Conservation (phyloP, 2,888 invertebrate species). For the Scaptomyza flava region DNA sequence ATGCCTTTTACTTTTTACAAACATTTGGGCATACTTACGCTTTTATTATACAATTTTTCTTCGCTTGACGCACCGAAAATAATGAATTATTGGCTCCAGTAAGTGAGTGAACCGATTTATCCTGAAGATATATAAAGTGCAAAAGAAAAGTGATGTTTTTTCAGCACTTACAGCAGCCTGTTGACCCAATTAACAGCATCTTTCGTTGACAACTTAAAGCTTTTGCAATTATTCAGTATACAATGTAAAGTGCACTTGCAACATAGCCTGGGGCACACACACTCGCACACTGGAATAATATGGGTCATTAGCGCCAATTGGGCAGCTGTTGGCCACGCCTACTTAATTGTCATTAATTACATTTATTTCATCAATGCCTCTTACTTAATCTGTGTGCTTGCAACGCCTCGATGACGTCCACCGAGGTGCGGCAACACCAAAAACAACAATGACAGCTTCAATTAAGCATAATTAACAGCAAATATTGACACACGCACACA, state of each 20-base stretch:
- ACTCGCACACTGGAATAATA: conserved; percentile 34
- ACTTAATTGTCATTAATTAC: conserved; percentile 60
- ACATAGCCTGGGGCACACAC: conserved; percentile 1
- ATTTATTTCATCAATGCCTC: conserved; percentile 49
- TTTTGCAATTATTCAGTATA: conserved; percentile 51
- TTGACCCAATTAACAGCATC: conserved; percentile 38
- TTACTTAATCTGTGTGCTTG: conserved; percentile 53
- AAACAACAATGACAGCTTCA: conserved; percentile 14
- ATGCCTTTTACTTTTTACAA: neutral
- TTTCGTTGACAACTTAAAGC: conserved; percentile 51
- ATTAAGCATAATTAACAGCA: conserved; percentile 62
- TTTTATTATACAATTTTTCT: neutral
- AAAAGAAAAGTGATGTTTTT: neutral
- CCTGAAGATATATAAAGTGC: conserved; percentile 20
- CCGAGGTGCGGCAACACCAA: conserved; percentile 20
- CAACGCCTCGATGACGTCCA: conserved; percentile 16
- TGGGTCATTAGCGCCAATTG: conserved; percentile 69
- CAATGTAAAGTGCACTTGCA: conserved; percentile 44
- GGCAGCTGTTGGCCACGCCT: conserved; percentile 44
- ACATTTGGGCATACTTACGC: neutral
- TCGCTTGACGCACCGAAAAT: neutral
- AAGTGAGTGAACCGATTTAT: conserved; percentile 6
- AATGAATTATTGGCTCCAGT: conserved; percentile 12
- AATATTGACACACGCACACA: conserved; percentile 30
- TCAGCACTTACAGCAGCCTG: conserved; percentile 15